Evolutionary conservation across 2,113 vertebrate species (phyloP).

Genomic region (Dasypus novemcinctus): DNA sequence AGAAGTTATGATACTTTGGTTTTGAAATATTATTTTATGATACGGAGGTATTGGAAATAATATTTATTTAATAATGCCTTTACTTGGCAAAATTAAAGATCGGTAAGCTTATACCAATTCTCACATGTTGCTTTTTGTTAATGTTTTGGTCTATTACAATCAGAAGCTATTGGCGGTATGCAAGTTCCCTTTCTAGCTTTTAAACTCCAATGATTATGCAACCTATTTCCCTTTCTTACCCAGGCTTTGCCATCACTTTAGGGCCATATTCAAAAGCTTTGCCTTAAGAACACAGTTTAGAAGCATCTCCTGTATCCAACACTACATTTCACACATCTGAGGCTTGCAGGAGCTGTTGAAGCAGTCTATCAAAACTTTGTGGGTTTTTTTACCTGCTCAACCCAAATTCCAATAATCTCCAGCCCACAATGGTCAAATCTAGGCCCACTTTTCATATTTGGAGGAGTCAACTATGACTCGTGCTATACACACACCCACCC

Average conservation of each 20-base stretch:
- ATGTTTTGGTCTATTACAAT: slow-evolving; percentile 12
- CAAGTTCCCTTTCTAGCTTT: background rate
- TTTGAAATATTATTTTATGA: slow-evolving; percentile 40
- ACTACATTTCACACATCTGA: background rate
- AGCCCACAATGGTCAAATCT: background rate
- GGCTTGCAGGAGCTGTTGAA: background rate
- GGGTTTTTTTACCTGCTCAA: background rate
- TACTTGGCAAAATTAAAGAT: slow-evolving; percentile 22
- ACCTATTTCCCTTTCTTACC: background rate
- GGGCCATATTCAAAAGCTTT: background rate
- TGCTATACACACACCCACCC: background rate
- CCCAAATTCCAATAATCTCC: background rate
- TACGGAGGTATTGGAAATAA: background rate
- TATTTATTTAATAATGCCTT: background rate
- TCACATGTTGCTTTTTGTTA: background rate
- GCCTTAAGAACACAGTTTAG: slow-evolving; percentile 23
- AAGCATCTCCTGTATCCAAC: background rate
- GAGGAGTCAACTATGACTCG: background rate
- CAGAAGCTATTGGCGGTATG: background rate
- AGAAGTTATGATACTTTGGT: background rate
- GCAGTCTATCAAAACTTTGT: background rate
- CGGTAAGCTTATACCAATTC: background rate
- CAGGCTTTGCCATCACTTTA: background rate
- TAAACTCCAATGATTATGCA: background rate
- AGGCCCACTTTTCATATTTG: background rate